A percentile compares a stretch with the other conserved stretches of the same genome.
These are phyloP conservation scores for Coranthus polyacanthus DNA, from an alignment of 2,797 vertebrate species.

Conservation along the genomic window DNA sequence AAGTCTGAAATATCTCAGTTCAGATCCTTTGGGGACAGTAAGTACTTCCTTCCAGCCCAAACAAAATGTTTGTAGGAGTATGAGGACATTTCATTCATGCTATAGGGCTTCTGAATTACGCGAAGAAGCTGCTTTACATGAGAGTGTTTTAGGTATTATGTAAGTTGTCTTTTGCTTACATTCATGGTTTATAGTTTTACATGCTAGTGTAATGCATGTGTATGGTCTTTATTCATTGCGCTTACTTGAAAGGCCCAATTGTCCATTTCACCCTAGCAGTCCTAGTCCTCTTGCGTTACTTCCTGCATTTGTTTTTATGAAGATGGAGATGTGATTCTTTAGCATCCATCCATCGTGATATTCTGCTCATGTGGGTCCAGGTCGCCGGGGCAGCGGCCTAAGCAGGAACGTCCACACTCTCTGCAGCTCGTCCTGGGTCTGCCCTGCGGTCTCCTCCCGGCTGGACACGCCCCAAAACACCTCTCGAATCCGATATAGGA, in stretches of 20 bases:
- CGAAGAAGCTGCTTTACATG: constrained; percentile 10
- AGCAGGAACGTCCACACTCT: no score
- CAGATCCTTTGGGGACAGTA: neutral
- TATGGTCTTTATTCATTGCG: neutral
- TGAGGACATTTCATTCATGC: neutral
- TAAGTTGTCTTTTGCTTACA: neutral
- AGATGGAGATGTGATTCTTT: no score
- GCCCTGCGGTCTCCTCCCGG: no score
- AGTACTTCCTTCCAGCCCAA: neutral
- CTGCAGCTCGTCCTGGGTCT: no score
- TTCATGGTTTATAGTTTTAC: constrained; percentile 6
- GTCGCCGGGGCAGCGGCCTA: no score
- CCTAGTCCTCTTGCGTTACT: no score
- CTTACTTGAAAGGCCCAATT: neutral
- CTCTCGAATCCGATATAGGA: neutral
- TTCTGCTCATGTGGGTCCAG: no score
- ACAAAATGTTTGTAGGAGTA: neutral
- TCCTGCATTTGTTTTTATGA: no score
- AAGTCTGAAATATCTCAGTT: neutral
- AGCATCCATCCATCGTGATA: no score
- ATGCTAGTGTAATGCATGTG: constrained; percentile 4
- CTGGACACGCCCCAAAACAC: no score
- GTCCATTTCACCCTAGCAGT: constrained; percentile 1
- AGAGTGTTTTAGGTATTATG: neutral
- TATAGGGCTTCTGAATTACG: neutral